phyloP scores from a whole-genome alignment of 2,888 invertebrate genomes.

The Andrena hattorfiana region DNA sequence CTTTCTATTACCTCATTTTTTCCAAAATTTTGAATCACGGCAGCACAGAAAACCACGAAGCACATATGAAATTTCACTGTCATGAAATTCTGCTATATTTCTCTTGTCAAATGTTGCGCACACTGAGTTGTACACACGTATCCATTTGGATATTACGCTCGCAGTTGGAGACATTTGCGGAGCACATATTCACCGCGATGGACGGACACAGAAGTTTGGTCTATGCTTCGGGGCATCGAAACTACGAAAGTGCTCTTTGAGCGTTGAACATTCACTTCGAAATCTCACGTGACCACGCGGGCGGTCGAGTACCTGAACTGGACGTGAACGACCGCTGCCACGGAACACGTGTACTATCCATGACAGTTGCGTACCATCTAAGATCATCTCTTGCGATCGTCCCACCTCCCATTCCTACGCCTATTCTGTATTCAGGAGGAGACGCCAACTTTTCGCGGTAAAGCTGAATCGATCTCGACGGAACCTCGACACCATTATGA shows the following conservation, averaged over 20 bases:
- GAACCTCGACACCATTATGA: not conserved
- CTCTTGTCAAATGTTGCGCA: no score
- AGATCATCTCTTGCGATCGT: conserved; percentile 57
- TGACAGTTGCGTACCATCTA: conserved; percentile 75
- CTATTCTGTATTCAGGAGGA: conserved; percentile 31
- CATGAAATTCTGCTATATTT: no score
- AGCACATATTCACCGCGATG: not conserved
- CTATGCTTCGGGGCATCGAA: not conserved
- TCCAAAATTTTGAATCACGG: no score
- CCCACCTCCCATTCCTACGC: conserved; percentile 29
- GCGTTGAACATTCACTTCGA: conserved; percentile 32
- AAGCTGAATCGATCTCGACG: conserved; percentile 8
- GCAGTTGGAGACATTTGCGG: not conserved
- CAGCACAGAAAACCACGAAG: no score
- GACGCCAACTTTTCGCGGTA: conserved; percentile 21
- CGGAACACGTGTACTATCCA: conserved; percentile 69
- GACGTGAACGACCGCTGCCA: conserved; percentile 48
- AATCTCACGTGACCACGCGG: conserved; percentile 37
- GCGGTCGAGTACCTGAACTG: conserved; percentile 38
- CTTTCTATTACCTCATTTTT: no score
- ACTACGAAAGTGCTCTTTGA: conserved; percentile 18
- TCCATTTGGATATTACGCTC: no score
- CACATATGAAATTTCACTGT: no score
- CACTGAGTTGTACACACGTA: no score
- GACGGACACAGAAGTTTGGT: not conserved